Conservation (phyloP, 2,113 vertebrate species). For the Saccopteryx leptura region DNA sequence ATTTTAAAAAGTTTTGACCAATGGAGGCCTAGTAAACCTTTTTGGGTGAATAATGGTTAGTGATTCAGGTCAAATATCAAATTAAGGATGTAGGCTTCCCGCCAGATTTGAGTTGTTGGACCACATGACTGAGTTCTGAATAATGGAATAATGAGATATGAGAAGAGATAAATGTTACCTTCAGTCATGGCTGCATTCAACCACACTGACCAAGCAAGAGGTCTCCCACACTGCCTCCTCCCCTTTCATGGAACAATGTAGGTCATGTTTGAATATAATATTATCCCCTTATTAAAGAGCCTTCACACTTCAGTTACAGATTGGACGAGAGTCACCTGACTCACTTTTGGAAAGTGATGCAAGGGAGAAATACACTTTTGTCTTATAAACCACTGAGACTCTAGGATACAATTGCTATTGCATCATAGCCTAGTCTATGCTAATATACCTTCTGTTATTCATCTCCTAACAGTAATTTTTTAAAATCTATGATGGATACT, state of each 20-base stretch:
- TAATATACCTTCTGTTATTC: not conserved
- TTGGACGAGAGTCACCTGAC: not conserved
- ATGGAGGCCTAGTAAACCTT: not conserved
- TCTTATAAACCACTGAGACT: not conserved
- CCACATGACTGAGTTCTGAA: not conserved
- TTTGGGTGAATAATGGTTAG: not conserved
- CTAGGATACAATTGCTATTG: not conserved
- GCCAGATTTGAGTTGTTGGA: not conserved
- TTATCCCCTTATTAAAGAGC: not conserved
- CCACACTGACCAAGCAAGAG: not conserved
- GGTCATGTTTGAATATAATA: not conserved
- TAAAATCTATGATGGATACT: slow-evolving; percentile 12
- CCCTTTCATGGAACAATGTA: not conserved
- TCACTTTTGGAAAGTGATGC: not conserved
- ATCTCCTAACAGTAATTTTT: slow-evolving; percentile 48
- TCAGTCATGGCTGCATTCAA: not conserved
- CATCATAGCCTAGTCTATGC: not conserved
- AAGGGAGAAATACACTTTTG: not conserved
- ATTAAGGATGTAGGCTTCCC: not conserved
- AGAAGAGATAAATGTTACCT: not conserved
- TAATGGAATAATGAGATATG: not conserved
- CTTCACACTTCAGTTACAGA: not conserved
- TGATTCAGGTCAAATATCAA: slow-evolving; percentile 9
- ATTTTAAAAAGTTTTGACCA: not conserved
- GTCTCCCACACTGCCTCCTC: not conserved